Evolutionary conservation across 2,797 vertebrate genomes (phyloP).

Genomic region (Ctenopoma kingsleyae): DNA sequence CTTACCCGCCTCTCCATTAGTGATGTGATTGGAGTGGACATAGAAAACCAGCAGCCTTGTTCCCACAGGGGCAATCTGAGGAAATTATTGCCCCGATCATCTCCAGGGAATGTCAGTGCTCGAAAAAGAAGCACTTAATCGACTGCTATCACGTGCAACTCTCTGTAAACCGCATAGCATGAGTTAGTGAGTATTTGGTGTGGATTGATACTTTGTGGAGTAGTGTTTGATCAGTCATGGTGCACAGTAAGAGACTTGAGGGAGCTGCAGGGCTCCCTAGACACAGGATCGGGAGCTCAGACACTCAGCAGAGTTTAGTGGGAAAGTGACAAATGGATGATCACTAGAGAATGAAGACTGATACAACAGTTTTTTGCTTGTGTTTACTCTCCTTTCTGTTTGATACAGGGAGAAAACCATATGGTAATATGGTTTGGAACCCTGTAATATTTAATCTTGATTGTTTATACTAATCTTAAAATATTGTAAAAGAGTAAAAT

Average conservation of each 20-base stretch:
- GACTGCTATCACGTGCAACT: slow-evolving; percentile 67
- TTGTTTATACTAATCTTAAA: not conserved
- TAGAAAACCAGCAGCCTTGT: slow-evolving; percentile 75
- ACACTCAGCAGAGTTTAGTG: slow-evolving; percentile 20
- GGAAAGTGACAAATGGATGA: slow-evolving; percentile 45
- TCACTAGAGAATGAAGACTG: slow-evolving; percentile 47
- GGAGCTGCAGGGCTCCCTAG: slow-evolving; percentile 34
- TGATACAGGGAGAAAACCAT: not conserved
- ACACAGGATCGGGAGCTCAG: slow-evolving; percentile 47
- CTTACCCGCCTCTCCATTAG: slow-evolving; percentile 83
- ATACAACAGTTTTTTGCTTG: slow-evolving; percentile 16
- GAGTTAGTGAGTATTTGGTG: slow-evolving; percentile 51
- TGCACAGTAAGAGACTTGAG: slow-evolving; percentile 20
- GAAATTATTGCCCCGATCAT: slow-evolving; percentile 72
- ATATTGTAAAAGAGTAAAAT: not conserved
- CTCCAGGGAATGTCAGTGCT: slow-evolving; percentile 64
- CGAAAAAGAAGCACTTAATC: slow-evolving; percentile 75
- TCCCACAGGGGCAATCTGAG: slow-evolving; percentile 80
- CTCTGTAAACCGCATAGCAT: slow-evolving; percentile 44
- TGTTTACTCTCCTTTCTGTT: not conserved
- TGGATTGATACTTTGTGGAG: slow-evolving; percentile 60
- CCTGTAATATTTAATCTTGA: not conserved
- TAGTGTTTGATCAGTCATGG: slow-evolving; percentile 63
- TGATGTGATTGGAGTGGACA: slow-evolving; percentile 83
- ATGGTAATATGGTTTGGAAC: not conserved